Base-by-base conservation (phyloP, 2,888 invertebrate genomes). In the Amblyteles armatorius region DNA sequence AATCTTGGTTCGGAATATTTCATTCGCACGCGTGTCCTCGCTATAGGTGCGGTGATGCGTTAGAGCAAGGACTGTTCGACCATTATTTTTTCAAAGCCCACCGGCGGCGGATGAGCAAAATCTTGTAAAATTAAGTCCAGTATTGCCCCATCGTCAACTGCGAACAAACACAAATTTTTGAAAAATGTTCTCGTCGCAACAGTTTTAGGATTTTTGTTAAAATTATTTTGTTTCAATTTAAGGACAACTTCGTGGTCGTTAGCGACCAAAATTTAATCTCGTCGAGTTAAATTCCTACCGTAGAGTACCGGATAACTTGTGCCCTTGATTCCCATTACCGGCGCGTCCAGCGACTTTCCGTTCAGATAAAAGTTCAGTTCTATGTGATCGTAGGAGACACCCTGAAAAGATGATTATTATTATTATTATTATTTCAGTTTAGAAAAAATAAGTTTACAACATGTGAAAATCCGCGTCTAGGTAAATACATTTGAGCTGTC, bases 91-190 rank as follows among this genome's bases (percentile, higher is more conserved):
- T 99, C 99, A 93, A 97, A 99, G 55, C 99, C 99, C 73, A 96
- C 95, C 0, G 98, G 97, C 52, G 97, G 97, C 0, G 97, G 95
- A 92, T 97, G 97, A 88, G 96, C 96, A 94, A 99, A 99, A 92
- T 97, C 97, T 89, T 98, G 98, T 93, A 99, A 96, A 91, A 98
- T 97, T 87, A 99, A 97, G 94, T 99, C 99, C 94, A 99, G 94
- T 89, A 99, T 99, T 40, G 99, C 99, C 88, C 99, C 99, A 93
- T 99, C 99, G 92, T 99, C 99, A 91, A 99, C 99, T 98, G 95
- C 82, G 96, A 96, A 90, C 85, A 88, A 67, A 73, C 71, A 33
- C 52, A 60, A 50, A 36, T 40, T 55, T 48, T 19, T 19, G 52
- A 19, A 79, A 60, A 16, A n/a, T 29, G 3, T 16, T 48, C 3